Conservation (phyloP, 2,888 invertebrate genomes). For the Xestia c-nigrum region DNA sequence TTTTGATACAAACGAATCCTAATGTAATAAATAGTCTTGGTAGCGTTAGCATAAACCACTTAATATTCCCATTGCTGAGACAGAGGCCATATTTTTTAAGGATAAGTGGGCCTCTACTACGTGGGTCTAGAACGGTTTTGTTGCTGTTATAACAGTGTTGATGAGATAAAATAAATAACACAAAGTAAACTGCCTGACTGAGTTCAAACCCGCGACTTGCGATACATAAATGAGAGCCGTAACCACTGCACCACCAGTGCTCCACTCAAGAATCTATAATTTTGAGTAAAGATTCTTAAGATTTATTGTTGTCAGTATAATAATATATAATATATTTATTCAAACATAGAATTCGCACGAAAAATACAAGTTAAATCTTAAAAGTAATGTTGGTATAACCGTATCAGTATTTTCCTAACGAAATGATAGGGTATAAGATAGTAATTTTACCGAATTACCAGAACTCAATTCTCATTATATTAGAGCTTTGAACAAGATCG, state of each 20-base stretch:
- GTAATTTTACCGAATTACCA: slow-evolving; percentile 2
- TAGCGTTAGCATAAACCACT: neutral
- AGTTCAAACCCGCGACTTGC: neutral
- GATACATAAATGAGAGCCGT: neutral
- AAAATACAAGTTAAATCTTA: too few species aligned
- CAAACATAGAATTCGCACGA: too few species aligned
- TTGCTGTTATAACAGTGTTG: neutral
- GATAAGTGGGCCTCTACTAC: neutral
- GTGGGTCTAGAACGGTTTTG: neutral
- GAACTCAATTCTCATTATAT: slow-evolving; percentile 20
- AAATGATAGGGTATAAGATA: neutral
- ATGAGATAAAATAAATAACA: neutral
- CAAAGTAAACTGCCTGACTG: neutral
- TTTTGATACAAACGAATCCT: neutral
- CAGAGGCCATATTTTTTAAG: neutral
- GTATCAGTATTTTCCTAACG: too few species aligned
- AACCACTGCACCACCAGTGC: neutral
- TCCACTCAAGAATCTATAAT: neutral
- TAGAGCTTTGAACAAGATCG: slow-evolving; percentile 25
- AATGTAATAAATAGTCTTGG: neutral
- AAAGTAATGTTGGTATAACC: too few species aligned
- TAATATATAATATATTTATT: too few species aligned
- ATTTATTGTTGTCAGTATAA: too few species aligned
- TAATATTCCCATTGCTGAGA: neutral
- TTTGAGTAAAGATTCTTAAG: neutral